Evolutionary conservation across 2,797 vertebrate genomes (phyloP), one percentile per base, ranked within the genome.

Genomic region (Lophius americanus): DNA sequence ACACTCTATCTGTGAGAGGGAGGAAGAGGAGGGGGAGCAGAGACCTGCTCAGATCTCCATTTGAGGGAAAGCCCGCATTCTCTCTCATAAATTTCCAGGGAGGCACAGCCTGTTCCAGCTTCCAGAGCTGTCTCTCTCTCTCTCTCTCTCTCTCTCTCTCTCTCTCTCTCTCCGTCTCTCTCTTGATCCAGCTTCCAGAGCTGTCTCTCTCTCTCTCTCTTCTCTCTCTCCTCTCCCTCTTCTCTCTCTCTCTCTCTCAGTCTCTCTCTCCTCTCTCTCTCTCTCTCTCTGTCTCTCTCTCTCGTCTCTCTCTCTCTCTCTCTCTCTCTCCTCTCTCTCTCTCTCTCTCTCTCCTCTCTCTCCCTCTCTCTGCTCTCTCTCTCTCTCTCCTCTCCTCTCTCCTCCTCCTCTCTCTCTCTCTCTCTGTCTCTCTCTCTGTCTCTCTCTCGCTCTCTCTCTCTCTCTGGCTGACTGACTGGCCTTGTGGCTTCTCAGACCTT

Each of bases 21-120:
- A 67, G 55, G 49, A 10, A 53, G 63, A 54, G 48, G 68, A 38
- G 56, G 43, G 43, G 73, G 80, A 85, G 42, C 41, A 13, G 42
- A 44, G 42, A 46, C 23, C 13, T 35, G 9, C 53, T 23, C 38
- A 80, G 60, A 73, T 89, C 90, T 92, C 91, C 92, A 90, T 90
- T 4, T 38, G 81, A 90, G 80, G 86, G 84, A 87, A 85, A 85
- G 84, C 88, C 86, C 84, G 80, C 79, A 86, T 91, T 91, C 88
- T 91, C 87, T 79, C 83, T 92, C 81, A 89, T 83, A 63, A 66
- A 85, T 89, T 88, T 87, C 90, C 85, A 83, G 74, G 55, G 87
- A 89, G 88, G 87, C 84, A 64, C 66, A 87, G 74, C 73, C 72
- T 77, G 56, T 53, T 83, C 85, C 48, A 38, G 68, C 75, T 70